Evolutionary conservation across 2,888 invertebrate genomes (phyloP), one percentile per base, ranked within the genome.

Genomic region (Orchesellides sinensis): DNA sequence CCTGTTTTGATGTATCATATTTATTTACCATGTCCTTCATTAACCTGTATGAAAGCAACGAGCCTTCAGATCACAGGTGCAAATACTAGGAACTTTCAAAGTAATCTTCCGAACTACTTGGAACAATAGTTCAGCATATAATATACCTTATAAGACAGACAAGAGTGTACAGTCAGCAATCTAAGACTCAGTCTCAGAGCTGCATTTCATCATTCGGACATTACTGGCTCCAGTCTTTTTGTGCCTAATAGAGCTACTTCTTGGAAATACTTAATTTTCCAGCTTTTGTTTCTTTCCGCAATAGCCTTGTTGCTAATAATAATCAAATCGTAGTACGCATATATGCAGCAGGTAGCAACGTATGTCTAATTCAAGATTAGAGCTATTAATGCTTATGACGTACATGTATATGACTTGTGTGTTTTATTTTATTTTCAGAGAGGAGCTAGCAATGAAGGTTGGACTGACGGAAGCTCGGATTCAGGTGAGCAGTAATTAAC

Each of bases 381-480:
- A n/a, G n/a, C n/a, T n/a, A n/a, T n/a, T n/a, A n/a, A n/a, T n/a
- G n/a, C n/a, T n/a, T n/a, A n/a, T n/a, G n/a, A n/a, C n/a, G n/a
- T n/a, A n/a, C n/a, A n/a, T n/a, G n/a, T n/a, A n/a, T n/a, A 40
- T 2, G 40, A 40, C 10, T 40, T 40, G 40, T 40, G 40, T 40
- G n/a, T 2, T n/a, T 32, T 32, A 35, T 35, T 49, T 52, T 68
- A 17, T 90, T 94, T 95, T 80, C 95, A 96, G 98, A 91, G 96
- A 97, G 91, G 97, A 97, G 91, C 92, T 97, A 84, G 97, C 97
- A 45, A 96, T 97, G 95, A 96, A 97, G 92, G 96, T 97, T 89
- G 97, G 96, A 89, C 92, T 97, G 88, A 97, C 97, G 63, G 97
- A 97, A 92, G 97, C 97, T 79, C 93, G 97, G 90, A 97, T 97